Evolutionary conservation across 2,113 vertebrate genomes (phyloP), one percentile per base, ranked within the genome.

Genomic region (Laticauda colubrina): DNA sequence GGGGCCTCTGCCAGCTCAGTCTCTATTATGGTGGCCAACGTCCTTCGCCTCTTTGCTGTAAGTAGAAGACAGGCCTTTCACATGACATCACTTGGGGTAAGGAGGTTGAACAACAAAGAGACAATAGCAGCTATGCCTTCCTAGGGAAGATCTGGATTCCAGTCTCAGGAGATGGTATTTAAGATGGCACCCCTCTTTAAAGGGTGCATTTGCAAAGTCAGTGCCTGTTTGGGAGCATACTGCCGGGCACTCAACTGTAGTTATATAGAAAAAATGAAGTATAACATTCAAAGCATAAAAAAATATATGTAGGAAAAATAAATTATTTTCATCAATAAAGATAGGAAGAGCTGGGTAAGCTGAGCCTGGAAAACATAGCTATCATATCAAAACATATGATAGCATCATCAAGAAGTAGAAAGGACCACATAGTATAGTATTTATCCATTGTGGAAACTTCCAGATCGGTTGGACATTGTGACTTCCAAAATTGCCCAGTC

Each of bases 1-100:
- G 98, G 99, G 0, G 98, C 98, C 0, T 98, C 98, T 0, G 98
- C 98, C 91, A 99, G 98, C 91, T 99, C 98, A 0, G 97, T 98
- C 34, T 98, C 97, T 95, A 99, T 99, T 97, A 98, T 99, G 98
- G 98, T 99, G 90, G 99, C 99, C 95, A 99, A 99, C 4, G 98
- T 99, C 23, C 97, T 99, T 91, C 93, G 98, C 86, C 96, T 99
- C 57, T 99, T 99, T 92, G 96, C 98, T 94, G 98, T 99, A 94
- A 98, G 98, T 93, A 90, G 26, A 20, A 23, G 56, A 20, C 3
- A 11, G 34, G 34, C 9, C 75, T 86, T 90, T 26, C 8, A 39
- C 8, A 29, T 0, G 4, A 45, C 10, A 1, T 29, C 20, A 29
- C 29, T 59, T 54, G 14, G 34, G 29, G 23, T 56, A 11, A 21